Conservation (phyloP, 2,113 vertebrate genomes). For the Mus musculus region DNA sequence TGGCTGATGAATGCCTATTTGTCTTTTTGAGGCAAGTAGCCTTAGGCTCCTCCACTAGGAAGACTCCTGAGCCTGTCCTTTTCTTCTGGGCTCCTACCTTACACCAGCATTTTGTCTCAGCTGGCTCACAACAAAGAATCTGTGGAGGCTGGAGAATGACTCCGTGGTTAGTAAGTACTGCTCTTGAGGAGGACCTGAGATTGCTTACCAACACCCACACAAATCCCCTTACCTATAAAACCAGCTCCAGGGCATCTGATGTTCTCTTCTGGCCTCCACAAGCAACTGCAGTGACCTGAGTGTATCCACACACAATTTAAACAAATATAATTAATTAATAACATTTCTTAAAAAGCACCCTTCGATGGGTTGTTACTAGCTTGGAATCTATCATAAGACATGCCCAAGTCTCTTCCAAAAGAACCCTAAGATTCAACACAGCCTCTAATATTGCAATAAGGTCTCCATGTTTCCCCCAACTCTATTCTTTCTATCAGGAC, state of each 20-base stretch:
- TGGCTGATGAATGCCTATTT: neutral
- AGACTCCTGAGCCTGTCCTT: neutral
- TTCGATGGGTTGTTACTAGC: neutral
- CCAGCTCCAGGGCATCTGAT: neutral
- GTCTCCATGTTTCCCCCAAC: neutral
- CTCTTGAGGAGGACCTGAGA: neutral
- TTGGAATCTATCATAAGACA: neutral
- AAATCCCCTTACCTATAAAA: neutral
- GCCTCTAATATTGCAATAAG: neutral
- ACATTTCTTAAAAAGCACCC: neutral
- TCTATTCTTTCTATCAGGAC: neutral
- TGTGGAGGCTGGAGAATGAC: neutral
- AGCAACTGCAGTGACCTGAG: neutral
- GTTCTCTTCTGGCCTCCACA: neutral
- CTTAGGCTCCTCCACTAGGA: neutral
- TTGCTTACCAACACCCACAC: neutral
- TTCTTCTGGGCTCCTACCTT: neutral
- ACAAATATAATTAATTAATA: neutral
- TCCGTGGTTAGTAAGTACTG: neutral
- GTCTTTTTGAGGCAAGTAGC: neutral
- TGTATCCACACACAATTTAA: neutral
- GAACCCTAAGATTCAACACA: neutral
- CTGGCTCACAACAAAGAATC: neutral
- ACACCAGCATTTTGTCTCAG: neutral
- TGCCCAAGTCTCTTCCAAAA: neutral